Base-by-base conservation (phyloP, 2,797 vertebrate species). In the Diplodus sargus region DNA sequence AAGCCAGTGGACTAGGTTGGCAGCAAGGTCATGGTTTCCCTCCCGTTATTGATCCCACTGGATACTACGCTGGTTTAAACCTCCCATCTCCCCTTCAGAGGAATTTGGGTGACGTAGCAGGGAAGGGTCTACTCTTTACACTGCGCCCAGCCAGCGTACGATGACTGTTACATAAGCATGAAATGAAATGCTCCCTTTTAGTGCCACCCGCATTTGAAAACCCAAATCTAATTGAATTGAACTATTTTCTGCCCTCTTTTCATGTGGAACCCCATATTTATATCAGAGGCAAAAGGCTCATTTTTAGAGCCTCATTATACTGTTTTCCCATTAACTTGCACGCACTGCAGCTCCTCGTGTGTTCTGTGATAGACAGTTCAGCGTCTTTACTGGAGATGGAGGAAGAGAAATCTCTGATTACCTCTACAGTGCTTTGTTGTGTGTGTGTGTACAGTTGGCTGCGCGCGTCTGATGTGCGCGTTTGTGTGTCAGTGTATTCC, bases 161-260 rank as follows among this genome's bases (percentile, higher is more conserved):
- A 76, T 54, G 76, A 16, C 74, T 88, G 86, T 93, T 91, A 90
- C 90, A 88, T 90, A 91, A 91, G 87, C 82, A 72, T 83, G 81
- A 90, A 89, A 90, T 88, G 71, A 90, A 93, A 85, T 64, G 73
- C 83, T 80, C 69, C 64, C 77, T 73, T 90, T 88, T 76, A 78
- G 85, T 86, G 79, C 85, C 88, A 87, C 88, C 79, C 54, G 69
- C 85, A 83, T 78, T 56, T 54, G 64, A 89, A 90, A 89, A 85
- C 78, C 82, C 85, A 82, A 87, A 88, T 78, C 82, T 89, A 90
- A 91, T 91, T 88, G 79, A 90, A 90, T 83, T 86, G 80, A 87
- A 91, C 86, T 85, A 87, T 90, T 91, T 91, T 88, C 73, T 83
- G 79, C 80, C 70, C 78, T 68, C 68, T 85, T 87, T 91, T 88